phyloP scores from a whole-genome alignment of 1,140 invertebrate species.

The Scaptomyza hsui region DNA sequence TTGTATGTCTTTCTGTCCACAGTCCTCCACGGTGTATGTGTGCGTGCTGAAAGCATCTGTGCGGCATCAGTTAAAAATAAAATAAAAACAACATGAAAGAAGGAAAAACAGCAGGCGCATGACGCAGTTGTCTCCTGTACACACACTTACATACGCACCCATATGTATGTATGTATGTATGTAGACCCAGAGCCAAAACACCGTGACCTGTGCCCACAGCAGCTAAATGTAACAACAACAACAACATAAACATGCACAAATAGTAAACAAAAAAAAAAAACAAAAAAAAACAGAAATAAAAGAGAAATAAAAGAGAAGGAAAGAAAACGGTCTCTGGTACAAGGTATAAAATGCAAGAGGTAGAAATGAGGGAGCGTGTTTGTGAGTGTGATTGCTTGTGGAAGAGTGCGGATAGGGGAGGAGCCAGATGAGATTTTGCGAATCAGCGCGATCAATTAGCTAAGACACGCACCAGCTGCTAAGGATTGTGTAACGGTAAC shows the following conservation, averaged over 20 bases:
- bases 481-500: conserved; percentile 48
- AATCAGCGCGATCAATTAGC: conserved; percentile 48
- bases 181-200: conserved; percentile 13
- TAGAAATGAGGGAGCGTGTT: too few species aligned
- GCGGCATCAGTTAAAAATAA: conserved; percentile 57
- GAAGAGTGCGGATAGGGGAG: neutral
- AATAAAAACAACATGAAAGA: neutral
- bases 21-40: conserved; percentile 1
- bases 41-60: conserved; percentile 57
- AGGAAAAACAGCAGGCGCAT: conserved; percentile 55
- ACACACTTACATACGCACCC: too few species aligned
- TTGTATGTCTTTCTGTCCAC: conserved; percentile 10
- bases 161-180: neutral
- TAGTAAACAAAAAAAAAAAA: conserved; percentile 14
- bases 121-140: conserved; percentile 35
- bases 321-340: conserved; percentile 8
- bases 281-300: neutral
- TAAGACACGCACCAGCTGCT: conserved; percentile 45
- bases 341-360: conserved; percentile 3
- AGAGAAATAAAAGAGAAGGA: too few species aligned
- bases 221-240: conserved; percentile 45
- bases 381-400: too few species aligned
- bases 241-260: conserved; percentile 47
- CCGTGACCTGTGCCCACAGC: conserved; percentile 42
- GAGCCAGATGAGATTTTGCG: conserved; percentile 20